Evolutionary conservation across 2,113 vertebrate species (phyloP).

Genomic region (Oncorhynchus clarkii): DNA sequence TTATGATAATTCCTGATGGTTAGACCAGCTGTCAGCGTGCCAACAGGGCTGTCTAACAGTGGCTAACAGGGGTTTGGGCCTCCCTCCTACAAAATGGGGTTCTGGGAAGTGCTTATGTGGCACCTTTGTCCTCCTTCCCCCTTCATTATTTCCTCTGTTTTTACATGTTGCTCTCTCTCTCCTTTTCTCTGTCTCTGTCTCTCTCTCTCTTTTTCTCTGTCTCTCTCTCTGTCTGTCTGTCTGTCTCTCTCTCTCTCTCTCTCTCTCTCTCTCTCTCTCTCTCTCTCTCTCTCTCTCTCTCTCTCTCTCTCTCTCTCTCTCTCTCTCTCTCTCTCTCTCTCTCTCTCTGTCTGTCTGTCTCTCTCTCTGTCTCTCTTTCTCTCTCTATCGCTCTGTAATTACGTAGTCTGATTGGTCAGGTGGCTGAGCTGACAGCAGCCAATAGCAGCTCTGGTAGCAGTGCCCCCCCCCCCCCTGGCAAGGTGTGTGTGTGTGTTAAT

Average conservation of each 20-base stretch:
- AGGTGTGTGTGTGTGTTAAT: slow-evolving; percentile 33
- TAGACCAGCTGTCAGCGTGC: slow-evolving; percentile 59
- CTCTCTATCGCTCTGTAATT: slow-evolving; percentile 50
- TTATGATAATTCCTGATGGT: slow-evolving; percentile 65
- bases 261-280: no score
- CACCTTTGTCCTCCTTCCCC: slow-evolving; percentile 27
- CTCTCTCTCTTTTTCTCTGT: slow-evolving; percentile 2
- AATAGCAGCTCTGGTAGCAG: slow-evolving; percentile 53
- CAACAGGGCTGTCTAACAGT: background rate
- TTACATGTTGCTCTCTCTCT: background rate
- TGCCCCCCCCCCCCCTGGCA: slow-evolving; percentile 40
- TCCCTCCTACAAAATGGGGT: slow-evolving; percentile 24
- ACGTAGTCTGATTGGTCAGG: slow-evolving; percentile 59
- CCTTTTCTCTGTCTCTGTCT: background rate
- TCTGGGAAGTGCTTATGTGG: slow-evolving; percentile 62
- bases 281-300: no score
- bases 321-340: no score
- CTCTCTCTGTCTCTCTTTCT: no score
- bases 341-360: no score
- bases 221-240: background rate
- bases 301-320: no score
- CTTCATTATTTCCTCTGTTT: slow-evolving; percentile 13
- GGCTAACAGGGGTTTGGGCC: background rate
- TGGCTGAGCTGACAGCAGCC: slow-evolving; percentile 34
- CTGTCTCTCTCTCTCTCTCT: no score